Evolutionary conservation across 2,888 invertebrate genomes (phyloP).

Genomic region (Patella ulyssiponensis): DNA sequence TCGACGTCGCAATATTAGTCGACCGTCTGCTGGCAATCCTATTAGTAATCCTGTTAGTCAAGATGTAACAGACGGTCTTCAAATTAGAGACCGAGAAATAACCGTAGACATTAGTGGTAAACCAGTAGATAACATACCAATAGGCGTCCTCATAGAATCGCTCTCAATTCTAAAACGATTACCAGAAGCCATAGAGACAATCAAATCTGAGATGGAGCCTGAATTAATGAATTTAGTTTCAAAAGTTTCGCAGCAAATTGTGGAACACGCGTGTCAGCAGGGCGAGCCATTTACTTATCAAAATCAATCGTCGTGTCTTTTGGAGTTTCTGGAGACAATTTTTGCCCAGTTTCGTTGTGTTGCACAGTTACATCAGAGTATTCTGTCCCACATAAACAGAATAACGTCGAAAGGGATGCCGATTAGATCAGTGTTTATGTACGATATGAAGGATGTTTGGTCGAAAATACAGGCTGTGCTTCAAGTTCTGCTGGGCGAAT

Average conservation of each 20-base stretch:
- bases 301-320: slow-evolving; percentile 68
- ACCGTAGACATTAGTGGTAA: slow-evolving; percentile 60
- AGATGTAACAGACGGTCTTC: no score
- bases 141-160: slow-evolving; percentile 86
- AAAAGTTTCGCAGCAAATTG: slow-evolving; percentile 83
- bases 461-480: slow-evolving; percentile 89
- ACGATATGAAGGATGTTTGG: slow-evolving; percentile 88
- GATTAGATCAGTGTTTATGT: slow-evolving; percentile 72
- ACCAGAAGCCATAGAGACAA: slow-evolving; percentile 86
- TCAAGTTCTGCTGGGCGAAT: slow-evolving; percentile 87
- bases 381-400: slow-evolving; percentile 74
- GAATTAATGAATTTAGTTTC: slow-evolving; percentile 86
- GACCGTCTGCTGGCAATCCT: no score
- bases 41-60: no score
- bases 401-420: slow-evolving; percentile 62
- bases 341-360: slow-evolving; percentile 88
- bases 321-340: slow-evolving; percentile 81
- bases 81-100: slow-evolving; percentile 29
- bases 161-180: slow-evolving; percentile 86
- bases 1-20: neutral
- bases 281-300: slow-evolving; percentile 65
- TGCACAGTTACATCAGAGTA: slow-evolving; percentile 81
- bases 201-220: slow-evolving; percentile 87
- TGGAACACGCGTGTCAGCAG: slow-evolving; percentile 62
- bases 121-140: slow-evolving; percentile 75